Base-by-base conservation (phyloP, 2,113 vertebrate species). In the Sylvicapra grimmia region DNA sequence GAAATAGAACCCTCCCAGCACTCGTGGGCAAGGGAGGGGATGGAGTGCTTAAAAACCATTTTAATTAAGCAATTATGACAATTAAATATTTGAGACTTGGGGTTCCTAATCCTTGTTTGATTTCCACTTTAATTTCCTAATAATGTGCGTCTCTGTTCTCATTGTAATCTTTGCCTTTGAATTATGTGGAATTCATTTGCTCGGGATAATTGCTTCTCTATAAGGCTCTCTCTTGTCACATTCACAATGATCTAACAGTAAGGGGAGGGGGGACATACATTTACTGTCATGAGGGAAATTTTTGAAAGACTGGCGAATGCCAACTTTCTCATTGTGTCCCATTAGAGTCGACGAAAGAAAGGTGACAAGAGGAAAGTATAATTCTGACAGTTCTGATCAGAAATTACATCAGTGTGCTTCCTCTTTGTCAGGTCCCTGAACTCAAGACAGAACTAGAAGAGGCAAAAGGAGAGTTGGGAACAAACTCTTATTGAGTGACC, bases 41-140 rank as follows among this genome's bases (percentile, higher is more conserved):
- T 40, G 89, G 83, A 87, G 72, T 56, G 54, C 96, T 97, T 97
- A 51, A 88, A 94, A 95, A 98, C 53, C 65, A 61, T 93, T 94
- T 98, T 98, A 97, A 98, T 98, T 98, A 98, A 93, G 96, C 96
- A 98, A 97, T 98, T 97, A 98, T 97, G 89, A 98, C 98, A 98
- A 98, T 98, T 98, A 97, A 98, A 97, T 97, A 97, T 97, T 97
- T 97, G 97, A 98, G 97, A 96, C 93, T 97, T 72, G 3, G 63
- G 53, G 93, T 86, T 97, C 90, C 93, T 97, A 94, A 97, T 97
- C 93, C 91, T 97, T 98, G 95, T 98, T 98, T 98, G 97, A 98
- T 97, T 98, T 98, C 90, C 82, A 96, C 97, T 98, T 97, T 97
- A 98, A 96, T 98, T 98, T 96, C 90, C 93, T 97, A 97, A 95